A percentile compares a stretch with the other conserved stretches of the same genome.
phyloP scores from a whole-genome alignment of 2,888 invertebrate species.

The Parnassius apollo region DNA sequence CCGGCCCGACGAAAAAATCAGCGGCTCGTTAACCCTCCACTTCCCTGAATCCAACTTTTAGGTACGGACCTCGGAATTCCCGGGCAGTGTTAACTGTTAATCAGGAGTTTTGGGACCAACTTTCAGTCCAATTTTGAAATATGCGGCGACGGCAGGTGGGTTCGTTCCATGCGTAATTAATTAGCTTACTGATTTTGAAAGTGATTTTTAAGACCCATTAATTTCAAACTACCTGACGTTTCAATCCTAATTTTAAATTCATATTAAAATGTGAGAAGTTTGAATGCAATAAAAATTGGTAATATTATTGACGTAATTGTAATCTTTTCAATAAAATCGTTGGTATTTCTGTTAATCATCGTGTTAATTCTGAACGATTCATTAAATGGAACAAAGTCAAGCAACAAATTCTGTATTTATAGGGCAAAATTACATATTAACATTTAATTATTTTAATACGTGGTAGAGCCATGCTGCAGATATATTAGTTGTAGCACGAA shows the following conservation, averaged over 20 bases:
- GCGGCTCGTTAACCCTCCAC: constrained; percentile 34
- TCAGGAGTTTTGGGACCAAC: constrained; percentile 12
- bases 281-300: no score
- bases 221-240: neutral
- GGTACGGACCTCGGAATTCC: constrained; percentile 4
- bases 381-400: no score
- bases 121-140: constrained; percentile 2
- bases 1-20: constrained; percentile 31
- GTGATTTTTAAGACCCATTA: neutral
- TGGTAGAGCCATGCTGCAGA: no score
- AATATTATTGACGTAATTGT: no score
- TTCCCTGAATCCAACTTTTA: constrained; percentile 26
- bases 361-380: no score
- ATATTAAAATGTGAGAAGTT: neutral
- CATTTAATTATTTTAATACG: no score
- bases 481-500: no score
- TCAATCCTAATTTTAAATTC: constrained; percentile 2
- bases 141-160: neutral
- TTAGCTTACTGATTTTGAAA: constrained; percentile 13
- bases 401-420: no score
- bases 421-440: no score
- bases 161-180: constrained; percentile 17
- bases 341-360: no score
- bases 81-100: constrained; percentile 22
- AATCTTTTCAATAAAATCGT: no score